phyloP scores from a whole-genome alignment of 2,888 invertebrate species.

The Orthosia gothica region DNA sequence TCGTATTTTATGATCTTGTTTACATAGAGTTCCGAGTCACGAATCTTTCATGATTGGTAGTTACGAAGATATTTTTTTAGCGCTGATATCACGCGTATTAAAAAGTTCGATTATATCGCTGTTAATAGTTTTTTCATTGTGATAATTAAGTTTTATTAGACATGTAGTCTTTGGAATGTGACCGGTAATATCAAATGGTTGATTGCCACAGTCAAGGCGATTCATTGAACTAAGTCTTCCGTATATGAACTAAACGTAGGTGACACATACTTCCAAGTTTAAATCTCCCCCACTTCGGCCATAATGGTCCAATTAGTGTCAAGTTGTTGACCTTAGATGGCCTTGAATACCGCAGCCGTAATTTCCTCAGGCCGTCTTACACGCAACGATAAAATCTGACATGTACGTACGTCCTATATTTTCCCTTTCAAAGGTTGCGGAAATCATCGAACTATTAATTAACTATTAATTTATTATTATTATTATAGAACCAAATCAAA shows the following conservation, averaged over 20 bases:
- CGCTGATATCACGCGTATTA: conserved; percentile 44
- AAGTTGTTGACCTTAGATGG: conserved; percentile 56
- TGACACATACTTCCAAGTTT: conserved; percentile 32
- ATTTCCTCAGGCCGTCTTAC: conserved; percentile 55
- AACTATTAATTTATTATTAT: too few species aligned
- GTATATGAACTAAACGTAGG: conserved; percentile 34
- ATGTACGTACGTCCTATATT: conserved; percentile 44
- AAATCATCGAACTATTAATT: conserved; percentile 34
- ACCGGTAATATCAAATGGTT: conserved; percentile 9
- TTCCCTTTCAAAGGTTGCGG: conserved; percentile 51
- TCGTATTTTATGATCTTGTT: conserved; percentile 50
- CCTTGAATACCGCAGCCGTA: conserved; percentile 51
- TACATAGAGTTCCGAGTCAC: conserved; percentile 39
- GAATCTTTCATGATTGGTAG: conserved; percentile 20
- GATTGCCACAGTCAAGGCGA: conserved; percentile 46
- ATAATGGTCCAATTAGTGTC: conserved; percentile 55
- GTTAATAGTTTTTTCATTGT: conserved; percentile 37
- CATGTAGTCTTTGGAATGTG: conserved; percentile 15
- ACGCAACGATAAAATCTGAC: conserved; percentile 52
- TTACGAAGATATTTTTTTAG: conserved; percentile 12
- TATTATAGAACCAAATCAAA: conserved; percentile 12
- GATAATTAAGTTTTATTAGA: conserved; percentile 43
- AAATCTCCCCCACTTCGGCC: conserved; percentile 23
- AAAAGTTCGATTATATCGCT: conserved; percentile 20
- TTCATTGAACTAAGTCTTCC: conserved; percentile 41